Conservation (phyloP, 2,797 vertebrate genomes). For the Macroramphosus scolopax region DNA sequence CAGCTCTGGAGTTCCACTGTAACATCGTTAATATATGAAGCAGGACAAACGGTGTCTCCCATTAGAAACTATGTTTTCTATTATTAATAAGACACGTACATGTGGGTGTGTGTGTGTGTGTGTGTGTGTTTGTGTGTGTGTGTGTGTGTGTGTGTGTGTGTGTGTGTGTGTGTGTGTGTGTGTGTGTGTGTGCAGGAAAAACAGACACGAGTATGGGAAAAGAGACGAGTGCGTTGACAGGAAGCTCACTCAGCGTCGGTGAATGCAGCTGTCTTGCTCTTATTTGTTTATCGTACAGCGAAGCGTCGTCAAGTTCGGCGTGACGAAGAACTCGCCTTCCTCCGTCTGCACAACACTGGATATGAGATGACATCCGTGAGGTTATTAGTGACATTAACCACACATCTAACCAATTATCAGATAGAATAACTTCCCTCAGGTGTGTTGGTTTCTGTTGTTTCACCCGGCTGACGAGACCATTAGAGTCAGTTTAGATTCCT, state of each 20-base stretch:
- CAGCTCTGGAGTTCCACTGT: too few relatives aligned
- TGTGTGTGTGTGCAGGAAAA: constrained; percentile 10
- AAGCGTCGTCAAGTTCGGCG: too few relatives aligned
- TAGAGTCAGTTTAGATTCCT: constrained; percentile 20
- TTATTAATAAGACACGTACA: too few relatives aligned
- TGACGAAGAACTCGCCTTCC: constrained; percentile 11
- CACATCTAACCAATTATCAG: neutral
- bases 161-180: too few relatives aligned
- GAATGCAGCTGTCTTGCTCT: constrained; percentile 22
- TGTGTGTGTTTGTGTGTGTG: too few relatives aligned
- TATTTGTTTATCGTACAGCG: too few relatives aligned
- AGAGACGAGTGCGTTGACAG: constrained; percentile 36
- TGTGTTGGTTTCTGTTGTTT: neutral
- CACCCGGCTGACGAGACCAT: constrained; percentile 4
- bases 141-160: too few relatives aligned
- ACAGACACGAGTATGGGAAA: constrained; percentile 29
- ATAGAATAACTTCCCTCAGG: neutral
- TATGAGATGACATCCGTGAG: constrained; percentile 11
- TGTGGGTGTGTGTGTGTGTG: too few relatives aligned
- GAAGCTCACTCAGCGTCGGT: neutral
- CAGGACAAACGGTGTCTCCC: too few relatives aligned
- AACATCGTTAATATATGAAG: too few relatives aligned
- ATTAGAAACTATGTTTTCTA: too few relatives aligned
- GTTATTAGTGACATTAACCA: neutral
- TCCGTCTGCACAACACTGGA: neutral